Evolutionary conservation across 2,113 vertebrate genomes (phyloP).

Genomic region (Nyctereutes procyonoides): DNA sequence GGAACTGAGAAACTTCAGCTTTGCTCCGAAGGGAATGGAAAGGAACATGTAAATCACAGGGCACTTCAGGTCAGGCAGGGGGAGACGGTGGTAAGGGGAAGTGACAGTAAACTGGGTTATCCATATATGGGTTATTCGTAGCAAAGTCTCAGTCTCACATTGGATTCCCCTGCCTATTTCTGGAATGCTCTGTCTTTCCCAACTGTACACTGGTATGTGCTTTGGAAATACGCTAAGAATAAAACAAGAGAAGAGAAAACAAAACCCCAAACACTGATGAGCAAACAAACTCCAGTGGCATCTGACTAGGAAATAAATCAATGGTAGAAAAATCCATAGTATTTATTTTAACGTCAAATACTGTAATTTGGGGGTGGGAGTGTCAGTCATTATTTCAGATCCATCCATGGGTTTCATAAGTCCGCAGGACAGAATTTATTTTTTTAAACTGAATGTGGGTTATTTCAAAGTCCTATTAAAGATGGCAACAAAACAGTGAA

Average conservation of each 20-base stretch:
- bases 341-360: slow-evolving; percentile 8
- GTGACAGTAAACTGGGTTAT: slow-evolving; percentile 4
- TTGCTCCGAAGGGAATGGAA: slow-evolving; percentile 28
- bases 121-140: slow-evolving; percentile 69
- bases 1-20: neutral
- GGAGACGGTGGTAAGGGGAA: neutral
- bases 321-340: neutral
- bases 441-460: neutral
- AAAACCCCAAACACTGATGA: neutral
- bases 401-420: neutral
- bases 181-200: slow-evolving; percentile 71
- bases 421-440: neutral
- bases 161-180: slow-evolving; percentile 66
- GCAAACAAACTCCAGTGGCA: neutral
- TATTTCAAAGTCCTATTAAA: slow-evolving; percentile 42
- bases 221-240: slow-evolving; percentile 69
- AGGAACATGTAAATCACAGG: slow-evolving; percentile 1
- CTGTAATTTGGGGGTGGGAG: neutral
- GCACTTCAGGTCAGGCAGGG: neutral
- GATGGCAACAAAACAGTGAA: neutral
- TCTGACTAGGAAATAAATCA: neutral
- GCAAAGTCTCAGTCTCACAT: slow-evolving; percentile 41
- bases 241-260: slow-evolving; percentile 41
- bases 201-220: slow-evolving; percentile 65
- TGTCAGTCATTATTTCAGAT: neutral